phyloP scores from a whole-genome alignment of 2,797 vertebrate species.

The Tiaroga cobitis region DNA sequence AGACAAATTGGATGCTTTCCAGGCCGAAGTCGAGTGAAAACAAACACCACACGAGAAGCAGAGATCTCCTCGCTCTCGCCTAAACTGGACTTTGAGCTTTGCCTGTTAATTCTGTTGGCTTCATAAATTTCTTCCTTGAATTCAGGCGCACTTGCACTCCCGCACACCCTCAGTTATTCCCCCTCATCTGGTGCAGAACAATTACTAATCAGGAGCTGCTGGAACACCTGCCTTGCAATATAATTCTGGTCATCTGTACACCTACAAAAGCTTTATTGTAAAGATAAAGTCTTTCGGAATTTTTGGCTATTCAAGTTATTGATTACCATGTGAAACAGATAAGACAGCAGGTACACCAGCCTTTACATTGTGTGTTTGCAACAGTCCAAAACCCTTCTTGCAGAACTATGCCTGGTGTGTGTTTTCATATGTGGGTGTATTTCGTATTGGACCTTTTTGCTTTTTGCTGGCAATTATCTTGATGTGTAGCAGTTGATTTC shows the following conservation, averaged over 20 bases:
- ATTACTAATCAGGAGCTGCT: slow-evolving; percentile 32
- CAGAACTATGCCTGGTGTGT: neutral
- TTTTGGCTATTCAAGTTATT: slow-evolving; percentile 35
- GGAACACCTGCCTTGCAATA: slow-evolving; percentile 53
- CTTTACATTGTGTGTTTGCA: neutral
- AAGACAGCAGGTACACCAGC: neutral
- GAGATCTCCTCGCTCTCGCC: slow-evolving; percentile 47
- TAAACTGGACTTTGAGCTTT: slow-evolving; percentile 59
- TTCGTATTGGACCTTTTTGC: neutral
- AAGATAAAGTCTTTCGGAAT: slow-evolving; percentile 45
- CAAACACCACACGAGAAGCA: slow-evolving; percentile 19
- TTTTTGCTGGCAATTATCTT: slow-evolving; percentile 26
- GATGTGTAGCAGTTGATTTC: slow-evolving; percentile 5
- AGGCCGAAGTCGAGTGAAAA: slow-evolving; percentile 40
- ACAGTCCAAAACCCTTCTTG: slow-evolving; percentile 11
- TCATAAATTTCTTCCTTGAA: slow-evolving; percentile 8
- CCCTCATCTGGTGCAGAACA: slow-evolving; percentile 34
- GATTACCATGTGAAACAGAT: slow-evolving; percentile 37
- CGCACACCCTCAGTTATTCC: slow-evolving; percentile 38
- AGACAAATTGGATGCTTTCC: slow-evolving; percentile 52
- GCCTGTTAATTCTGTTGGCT: slow-evolving; percentile 52
- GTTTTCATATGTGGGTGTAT: neutral
- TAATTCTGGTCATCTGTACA: slow-evolving; percentile 29
- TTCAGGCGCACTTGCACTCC: slow-evolving; percentile 14
- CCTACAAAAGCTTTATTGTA: slow-evolving; percentile 40